Evolutionary conservation across 1,140 invertebrate species (phyloP), one percentile per base, ranked within the genome.

Genomic region (Drosophila pseudoobscura): DNA sequence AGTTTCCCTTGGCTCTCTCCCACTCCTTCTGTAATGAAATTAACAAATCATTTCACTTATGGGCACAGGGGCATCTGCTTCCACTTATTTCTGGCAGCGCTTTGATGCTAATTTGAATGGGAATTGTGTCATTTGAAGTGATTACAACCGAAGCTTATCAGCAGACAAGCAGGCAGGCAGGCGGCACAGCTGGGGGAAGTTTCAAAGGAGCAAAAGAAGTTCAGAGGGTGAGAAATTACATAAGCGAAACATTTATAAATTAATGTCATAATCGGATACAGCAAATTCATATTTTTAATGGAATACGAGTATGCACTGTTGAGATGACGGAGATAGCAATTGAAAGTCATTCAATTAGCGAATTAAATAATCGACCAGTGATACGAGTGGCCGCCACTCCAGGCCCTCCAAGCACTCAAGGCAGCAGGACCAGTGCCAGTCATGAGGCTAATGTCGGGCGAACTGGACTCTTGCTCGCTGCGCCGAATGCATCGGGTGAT

Each of bases 101-200:
- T 88, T 88, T 88, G 83, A 83, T 88, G 83, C 62, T 83, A 88
- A 88, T 88, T 88, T 88, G 64, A 89, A 88, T 88, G 78, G 78
- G 70, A 76, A 88, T 77, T 82, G 78, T 82, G 78, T 66, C 75
- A 87, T 88, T 88, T 72, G 58, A 87, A 71, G 62, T 62, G 63
- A 87, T 87, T 83, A 88, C 53, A 78, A 69, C 20, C 49, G 66
- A 20, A 62, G 75, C 75, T 88, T 88, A 87, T 87, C 78, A 65
- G 65, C n/a, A 46, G 17, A 31, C 63, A 77, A 43, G 1, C 74
- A 75, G 9, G 15, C 11, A 51, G 35, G 35, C 9, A 11, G 35
- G 35, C 35, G 46, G 17, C 57, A 20, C 44, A 64, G 31, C 58
- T 64, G 11, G n/a, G 43, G 17, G 6, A 56, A 31, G 56, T 68